phyloP scores from a whole-genome alignment of 2,113 vertebrate genomes.

The Scytalopus superciliaris region DNA sequence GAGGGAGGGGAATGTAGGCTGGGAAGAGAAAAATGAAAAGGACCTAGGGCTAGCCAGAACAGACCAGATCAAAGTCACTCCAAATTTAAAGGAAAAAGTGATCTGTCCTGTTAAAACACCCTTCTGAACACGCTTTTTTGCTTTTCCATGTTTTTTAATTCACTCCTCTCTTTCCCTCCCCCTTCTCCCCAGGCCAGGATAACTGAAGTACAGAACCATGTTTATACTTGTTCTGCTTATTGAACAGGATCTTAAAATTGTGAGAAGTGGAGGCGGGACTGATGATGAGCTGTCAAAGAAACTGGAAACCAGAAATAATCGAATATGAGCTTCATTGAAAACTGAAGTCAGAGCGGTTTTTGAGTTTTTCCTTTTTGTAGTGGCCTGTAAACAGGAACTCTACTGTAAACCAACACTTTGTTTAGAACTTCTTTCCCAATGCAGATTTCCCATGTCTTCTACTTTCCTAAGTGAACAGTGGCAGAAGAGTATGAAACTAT shows the following conservation, averaged over 20 bases:
- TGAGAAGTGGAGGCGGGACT: not conserved
- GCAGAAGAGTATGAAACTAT: not conserved
- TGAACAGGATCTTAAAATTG: conserved; percentile 28
- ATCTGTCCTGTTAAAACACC: not conserved
- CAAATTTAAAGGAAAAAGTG: not conserved
- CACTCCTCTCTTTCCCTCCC: not conserved
- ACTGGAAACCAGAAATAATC: not conserved
- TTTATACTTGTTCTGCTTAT: conserved; percentile 35
- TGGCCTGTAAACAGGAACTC: not conserved
- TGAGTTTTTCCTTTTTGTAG: not conserved
- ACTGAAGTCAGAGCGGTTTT: not conserved
- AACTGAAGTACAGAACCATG: not conserved
- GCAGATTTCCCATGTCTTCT: not conserved
- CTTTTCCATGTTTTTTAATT: not conserved
- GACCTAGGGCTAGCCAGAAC: not conserved
- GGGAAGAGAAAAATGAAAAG: not conserved
- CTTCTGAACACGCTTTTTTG: not conserved
- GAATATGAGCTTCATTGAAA: not conserved
- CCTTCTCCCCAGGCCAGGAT: not conserved
- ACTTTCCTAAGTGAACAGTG: not conserved
- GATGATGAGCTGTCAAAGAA: not conserved
- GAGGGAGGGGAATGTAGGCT: not conserved
- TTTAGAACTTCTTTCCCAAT: not conserved
- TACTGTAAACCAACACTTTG: not conserved
- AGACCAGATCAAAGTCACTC: not conserved